Evolutionary conservation across 2,888 invertebrate genomes (phyloP), one percentile per base, ranked within the genome.

Genomic region (Polydrusus pterygomalis): DNA sequence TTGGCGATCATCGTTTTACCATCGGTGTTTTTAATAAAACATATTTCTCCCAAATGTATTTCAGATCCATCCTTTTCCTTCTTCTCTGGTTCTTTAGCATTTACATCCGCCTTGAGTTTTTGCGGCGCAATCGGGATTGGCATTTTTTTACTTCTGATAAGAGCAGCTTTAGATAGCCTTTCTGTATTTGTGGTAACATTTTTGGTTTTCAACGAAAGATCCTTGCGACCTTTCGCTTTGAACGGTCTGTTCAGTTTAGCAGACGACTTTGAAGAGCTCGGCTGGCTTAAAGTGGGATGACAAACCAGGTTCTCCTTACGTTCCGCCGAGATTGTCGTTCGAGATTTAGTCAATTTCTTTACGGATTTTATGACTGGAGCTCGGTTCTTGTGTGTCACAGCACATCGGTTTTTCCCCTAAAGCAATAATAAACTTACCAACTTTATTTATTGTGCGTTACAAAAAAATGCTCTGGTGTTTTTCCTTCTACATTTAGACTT

Each of bases 1-100:
- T 86, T 87, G 0, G 87, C 86, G 43, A 87, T 85, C 69, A 87
- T 81, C 38, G 84, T 84, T 79, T 87, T 87, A n/a, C 85, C 85
- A 60, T 85, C 85, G 56, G 79, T 81, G 71, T 82, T 83, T 79
- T 87, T 87, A 54, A 87, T 82, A 73, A 86, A 86, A 74, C 87
- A 86, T 49, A 88, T 87, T 73, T 87, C 87, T 25, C 83, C 79
- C 54, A 88, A 76, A 72, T 87, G 84, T n/a, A 86, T 77, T 7
- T 79, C 79, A n/a, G 80, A 80, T 7, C 73, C 74, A 10, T 67
- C 70, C 49, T 63, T 78, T 62, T 77, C 74, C 65, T 25, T 17
- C n/a, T 43, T 17, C n/a, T 43, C 40, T 10, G 51, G 64, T 13
- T 64, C 56, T 58, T 63, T 67, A 11, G 51, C 20, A 18, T 34